These are phyloP conservation scores for Chironomus tentans DNA, from an alignment of 2,888 invertebrate species.

Conservation along the genomic window DNA sequence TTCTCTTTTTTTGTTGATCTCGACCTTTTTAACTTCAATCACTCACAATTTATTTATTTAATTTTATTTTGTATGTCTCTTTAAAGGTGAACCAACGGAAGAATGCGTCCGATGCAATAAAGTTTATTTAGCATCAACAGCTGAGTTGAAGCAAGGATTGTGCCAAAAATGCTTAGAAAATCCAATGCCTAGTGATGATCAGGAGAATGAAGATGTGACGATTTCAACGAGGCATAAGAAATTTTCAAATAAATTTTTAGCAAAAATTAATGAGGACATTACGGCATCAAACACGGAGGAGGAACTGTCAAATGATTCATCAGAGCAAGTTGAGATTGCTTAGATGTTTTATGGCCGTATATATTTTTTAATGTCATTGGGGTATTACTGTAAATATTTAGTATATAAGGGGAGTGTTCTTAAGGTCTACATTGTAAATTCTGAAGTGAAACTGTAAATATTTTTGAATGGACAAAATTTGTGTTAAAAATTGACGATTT, in stretches of 20 bases:
- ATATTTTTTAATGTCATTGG: no score
- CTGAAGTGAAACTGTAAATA: no score
- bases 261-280: neutral
- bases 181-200: constrained; percentile 22
- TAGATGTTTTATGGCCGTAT: no score
- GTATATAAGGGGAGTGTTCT: no score
- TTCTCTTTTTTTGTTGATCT: neutral
- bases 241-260: constrained; percentile 14
- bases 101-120: constrained; percentile 52
- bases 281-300: constrained; percentile 11
- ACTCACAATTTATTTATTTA: neutral
- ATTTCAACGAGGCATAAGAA: constrained; percentile 23
- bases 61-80: neutral
- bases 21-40: no score
- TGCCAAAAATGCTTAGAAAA: constrained; percentile 37
- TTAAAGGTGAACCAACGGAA: constrained; percentile 50
- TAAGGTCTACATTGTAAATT: no score
- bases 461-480: no score
- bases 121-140: constrained; percentile 42
- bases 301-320: constrained; percentile 13
- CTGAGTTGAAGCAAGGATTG: constrained; percentile 38
- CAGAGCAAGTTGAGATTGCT: constrained; percentile 18
- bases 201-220: constrained; percentile 23
- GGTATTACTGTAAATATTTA: no score
- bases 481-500: no score